Conservation (phyloP, 2,113 vertebrate genomes). For the Sceloporus undulatus region DNA sequence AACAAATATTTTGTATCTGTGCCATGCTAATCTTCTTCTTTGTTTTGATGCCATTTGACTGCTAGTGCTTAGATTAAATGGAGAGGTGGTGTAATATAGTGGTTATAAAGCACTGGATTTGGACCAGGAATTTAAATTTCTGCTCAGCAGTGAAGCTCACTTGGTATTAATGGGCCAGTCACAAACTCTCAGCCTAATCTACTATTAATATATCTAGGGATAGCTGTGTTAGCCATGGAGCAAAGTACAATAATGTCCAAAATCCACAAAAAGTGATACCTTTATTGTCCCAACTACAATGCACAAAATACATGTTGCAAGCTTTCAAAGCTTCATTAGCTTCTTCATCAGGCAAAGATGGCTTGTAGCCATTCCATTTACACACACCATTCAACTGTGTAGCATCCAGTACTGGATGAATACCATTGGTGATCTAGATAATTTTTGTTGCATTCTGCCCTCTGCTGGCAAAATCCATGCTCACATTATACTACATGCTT, state of each 20-base stretch:
- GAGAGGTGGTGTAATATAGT: not conserved
- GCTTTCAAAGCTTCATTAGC: no score
- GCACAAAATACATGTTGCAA: no score
- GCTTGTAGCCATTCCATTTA: not conserved
- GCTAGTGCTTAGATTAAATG: not conserved
- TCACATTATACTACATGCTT: not conserved
- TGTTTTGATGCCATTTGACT: not conserved
- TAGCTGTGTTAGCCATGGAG: no score
- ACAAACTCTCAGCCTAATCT: not conserved
- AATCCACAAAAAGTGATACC: no score
- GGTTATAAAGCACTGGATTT: not conserved
- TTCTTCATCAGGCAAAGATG: no score
- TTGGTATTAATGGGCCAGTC: no score
- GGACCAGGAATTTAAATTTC: not conserved
- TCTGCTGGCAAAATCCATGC: slow-evolving; percentile 22
- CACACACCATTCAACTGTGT: not conserved
- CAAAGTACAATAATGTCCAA: no score
- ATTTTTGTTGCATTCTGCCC: slow-evolving; percentile 22
- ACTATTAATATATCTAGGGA: not conserved
- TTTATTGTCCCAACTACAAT: no score
- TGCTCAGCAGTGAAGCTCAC: no score
- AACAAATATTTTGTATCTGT: not conserved
- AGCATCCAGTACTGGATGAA: not conserved
- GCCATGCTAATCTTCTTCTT: not conserved
- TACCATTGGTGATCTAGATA: not conserved